These are phyloP conservation scores for Isichthys henryi DNA, from an alignment of 2,113 vertebrate species.

Conservation along the genomic window DNA sequence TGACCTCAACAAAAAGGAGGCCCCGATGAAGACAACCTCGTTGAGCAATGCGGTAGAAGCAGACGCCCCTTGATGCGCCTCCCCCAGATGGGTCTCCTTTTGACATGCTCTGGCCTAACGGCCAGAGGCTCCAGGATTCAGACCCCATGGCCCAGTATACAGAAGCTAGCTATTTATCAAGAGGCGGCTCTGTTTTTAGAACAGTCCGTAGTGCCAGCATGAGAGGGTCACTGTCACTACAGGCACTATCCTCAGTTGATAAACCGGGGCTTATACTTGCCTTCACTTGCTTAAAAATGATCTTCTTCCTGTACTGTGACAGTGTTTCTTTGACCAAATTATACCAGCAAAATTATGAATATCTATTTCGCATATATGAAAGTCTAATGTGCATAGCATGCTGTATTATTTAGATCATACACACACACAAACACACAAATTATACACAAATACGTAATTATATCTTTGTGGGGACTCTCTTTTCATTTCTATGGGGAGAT, in stretches of 20 bases:
- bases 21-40: not conserved
- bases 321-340: not conserved
- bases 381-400: not conserved
- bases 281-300: not conserved
- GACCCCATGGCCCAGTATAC: not conserved
- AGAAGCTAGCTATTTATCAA: not conserved
- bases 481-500: too few relatives aligned
- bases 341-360: not conserved
- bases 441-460: not conserved
- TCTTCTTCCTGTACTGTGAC: not conserved
- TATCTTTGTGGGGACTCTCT: too few relatives aligned
- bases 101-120: not conserved
- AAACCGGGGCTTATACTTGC: not conserved
- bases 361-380: not conserved
- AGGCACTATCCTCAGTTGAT: not conserved
- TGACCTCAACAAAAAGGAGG: not conserved
- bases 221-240: not conserved
- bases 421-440: not conserved
- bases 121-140: not conserved
- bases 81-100: not conserved
- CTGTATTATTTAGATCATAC: not conserved
- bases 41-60: not conserved
- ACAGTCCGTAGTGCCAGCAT: not conserved
- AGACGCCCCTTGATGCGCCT: not conserved
- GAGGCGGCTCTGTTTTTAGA: not conserved